Percentiles rank a stretch among this genome's conserved stretches.
Evolutionary conservation across 2,113 vertebrate species (phyloP).

Genomic region (Malurus cyaneus): DNA sequence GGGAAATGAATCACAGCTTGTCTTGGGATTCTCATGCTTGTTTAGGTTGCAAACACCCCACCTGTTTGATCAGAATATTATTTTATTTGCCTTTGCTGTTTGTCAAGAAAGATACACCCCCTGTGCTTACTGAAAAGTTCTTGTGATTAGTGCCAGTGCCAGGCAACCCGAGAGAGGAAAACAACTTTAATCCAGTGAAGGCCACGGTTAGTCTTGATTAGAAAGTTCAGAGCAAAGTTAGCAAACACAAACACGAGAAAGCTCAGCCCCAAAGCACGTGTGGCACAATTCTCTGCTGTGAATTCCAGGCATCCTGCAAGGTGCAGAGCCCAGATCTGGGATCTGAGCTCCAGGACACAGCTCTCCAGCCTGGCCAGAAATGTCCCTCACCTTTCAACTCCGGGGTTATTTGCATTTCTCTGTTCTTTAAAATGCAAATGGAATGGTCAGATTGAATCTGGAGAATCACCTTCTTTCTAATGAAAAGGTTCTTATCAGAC

Average conservation of each 20-base stretch:
- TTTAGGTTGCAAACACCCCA: neutral
- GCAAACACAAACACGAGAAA: neutral
- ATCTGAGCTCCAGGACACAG: neutral
- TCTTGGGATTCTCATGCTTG: neutral
- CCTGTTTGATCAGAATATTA: neutral
- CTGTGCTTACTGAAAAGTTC: neutral
- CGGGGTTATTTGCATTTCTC: neutral
- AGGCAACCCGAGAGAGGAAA: neutral
- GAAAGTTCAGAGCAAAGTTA: neutral
- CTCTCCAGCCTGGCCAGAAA: neutral
- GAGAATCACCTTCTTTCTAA: neutral
- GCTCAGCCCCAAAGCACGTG: neutral
- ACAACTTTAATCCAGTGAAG: neutral
- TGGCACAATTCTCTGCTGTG: neutral
- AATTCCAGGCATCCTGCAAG: neutral
- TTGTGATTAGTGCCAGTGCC: neutral
- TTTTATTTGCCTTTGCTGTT: neutral
- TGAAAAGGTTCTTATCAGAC: neutral
- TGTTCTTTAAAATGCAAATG: neutral
- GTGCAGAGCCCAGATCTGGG: fast-evolving
- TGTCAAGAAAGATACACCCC: neutral
- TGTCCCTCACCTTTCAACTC: neutral
- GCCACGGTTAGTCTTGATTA: neutral
- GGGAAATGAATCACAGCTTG: neutral
- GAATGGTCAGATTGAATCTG: neutral